Evolutionary conservation across 2,113 vertebrate species (phyloP).

Genomic region (Gobiocypris rarus): DNA sequence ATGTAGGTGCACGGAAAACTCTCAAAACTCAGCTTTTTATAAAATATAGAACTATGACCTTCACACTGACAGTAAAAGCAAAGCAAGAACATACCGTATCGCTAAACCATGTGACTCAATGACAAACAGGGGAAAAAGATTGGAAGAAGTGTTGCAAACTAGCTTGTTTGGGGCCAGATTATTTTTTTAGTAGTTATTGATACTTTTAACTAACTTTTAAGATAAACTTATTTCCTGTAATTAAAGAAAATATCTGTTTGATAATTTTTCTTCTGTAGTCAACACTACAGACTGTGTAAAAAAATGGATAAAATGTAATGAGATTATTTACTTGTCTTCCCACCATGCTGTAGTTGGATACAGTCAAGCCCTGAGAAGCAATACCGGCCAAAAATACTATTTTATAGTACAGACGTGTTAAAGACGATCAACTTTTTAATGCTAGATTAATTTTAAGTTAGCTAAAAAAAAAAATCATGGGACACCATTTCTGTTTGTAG

Average conservation of each 20-base stretch:
- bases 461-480: not conserved
- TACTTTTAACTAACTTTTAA: too few species aligned
- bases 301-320: too few species aligned
- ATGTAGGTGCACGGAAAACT: not conserved
- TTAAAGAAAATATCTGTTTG: too few species aligned
- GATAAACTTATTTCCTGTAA: too few species aligned
- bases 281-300: not conserved
- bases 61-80: not conserved
- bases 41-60: not conserved
- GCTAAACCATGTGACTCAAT: not conserved
- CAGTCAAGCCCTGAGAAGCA: not conserved
- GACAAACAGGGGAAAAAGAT: too few species aligned
- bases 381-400: not conserved
- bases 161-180: not conserved
- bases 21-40: not conserved
- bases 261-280: not conserved
- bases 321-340: too few species aligned
- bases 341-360: not conserved
- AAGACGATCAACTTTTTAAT: not conserved
- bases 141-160: not conserved
- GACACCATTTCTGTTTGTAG: not conserved
- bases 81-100: not conserved
- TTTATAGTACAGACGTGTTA: not conserved
- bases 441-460: not conserved
- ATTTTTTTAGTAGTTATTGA: too few species aligned